A percentile compares a stretch with the other conserved stretches of the same genome.
phyloP scores from a whole-genome alignment of 2,888 invertebrate species.

The Drosophila testacea region DNA sequence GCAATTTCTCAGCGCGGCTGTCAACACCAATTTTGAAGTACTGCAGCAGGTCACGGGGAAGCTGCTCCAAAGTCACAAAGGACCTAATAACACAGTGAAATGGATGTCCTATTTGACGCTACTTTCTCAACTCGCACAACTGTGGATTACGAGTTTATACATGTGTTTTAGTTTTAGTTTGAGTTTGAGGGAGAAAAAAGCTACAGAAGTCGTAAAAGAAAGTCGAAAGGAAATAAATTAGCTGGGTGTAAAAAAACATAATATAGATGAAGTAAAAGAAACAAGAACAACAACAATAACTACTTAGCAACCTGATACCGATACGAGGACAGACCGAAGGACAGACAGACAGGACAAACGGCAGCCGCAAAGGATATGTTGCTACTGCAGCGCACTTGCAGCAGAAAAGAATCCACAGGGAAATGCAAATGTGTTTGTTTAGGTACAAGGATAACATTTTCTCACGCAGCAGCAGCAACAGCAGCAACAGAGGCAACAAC shows the following conservation, averaged over 20 bases:
- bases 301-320: slow-evolving; percentile 67
- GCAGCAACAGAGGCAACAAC: slow-evolving; percentile 20
- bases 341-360: slow-evolving; percentile 21
- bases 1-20: slow-evolving; percentile 82
- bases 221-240: slow-evolving; percentile 69
- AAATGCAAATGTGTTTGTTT: slow-evolving; percentile 64
- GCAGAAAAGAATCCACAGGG: slow-evolving; percentile 1
- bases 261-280: neutral
- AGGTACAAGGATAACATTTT: slow-evolving; percentile 74
- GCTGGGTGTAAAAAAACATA: slow-evolving; percentile 44
- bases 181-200: slow-evolving; percentile 10
- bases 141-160: slow-evolving; percentile 25
- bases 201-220: slow-evolving; percentile 41
- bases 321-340: slow-evolving; percentile 14
- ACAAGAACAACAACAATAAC: slow-evolving; percentile 32
- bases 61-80: slow-evolving; percentile 25
- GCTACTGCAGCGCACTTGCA: slow-evolving; percentile 62
- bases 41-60: slow-evolving; percentile 49
- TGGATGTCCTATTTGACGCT: slow-evolving; percentile 28
- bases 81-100: slow-evolving; percentile 37
- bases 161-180: slow-evolving; percentile 51
- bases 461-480: slow-evolving; percentile 60
- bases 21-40: slow-evolving; percentile 84
- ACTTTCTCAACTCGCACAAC: slow-evolving; percentile 8
- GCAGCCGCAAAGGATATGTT: slow-evolving; percentile 54